Percentiles rank a stretch among this genome's conserved stretches.
Conservation (phyloP, 2,797 vertebrate genomes). For the Sebastes kiyomatsui region DNA sequence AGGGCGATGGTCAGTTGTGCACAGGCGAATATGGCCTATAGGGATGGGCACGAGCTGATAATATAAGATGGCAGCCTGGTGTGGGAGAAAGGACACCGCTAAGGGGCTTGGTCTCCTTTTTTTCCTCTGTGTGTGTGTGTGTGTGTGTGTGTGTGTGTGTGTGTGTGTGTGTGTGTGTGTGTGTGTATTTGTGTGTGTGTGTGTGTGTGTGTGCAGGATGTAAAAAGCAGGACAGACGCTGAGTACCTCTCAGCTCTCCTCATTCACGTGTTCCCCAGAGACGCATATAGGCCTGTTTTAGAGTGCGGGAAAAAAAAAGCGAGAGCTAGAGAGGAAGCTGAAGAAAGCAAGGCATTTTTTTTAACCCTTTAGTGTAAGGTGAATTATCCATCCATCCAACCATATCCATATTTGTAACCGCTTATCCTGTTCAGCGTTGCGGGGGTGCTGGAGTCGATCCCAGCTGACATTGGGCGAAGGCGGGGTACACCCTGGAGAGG, state of each 20-base stretch:
- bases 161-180: constrained; percentile 10
- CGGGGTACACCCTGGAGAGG: too few species aligned
- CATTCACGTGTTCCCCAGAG: constrained; percentile 67
- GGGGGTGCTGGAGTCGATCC: too few species aligned
- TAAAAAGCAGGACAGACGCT: constrained; percentile 64
- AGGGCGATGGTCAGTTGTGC: constrained; percentile 29
- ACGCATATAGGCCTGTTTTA: constrained; percentile 59
- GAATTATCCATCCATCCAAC: background rate
- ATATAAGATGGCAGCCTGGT: constrained; percentile 12
- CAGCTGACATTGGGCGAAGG: too few species aligned
- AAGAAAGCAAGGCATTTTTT: constrained; percentile 5
- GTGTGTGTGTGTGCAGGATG: constrained; percentile 21
- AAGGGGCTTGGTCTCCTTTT: constrained; percentile 18
- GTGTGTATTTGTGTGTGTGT: background rate
- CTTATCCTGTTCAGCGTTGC: too few species aligned
- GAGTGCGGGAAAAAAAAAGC: constrained; percentile 29
- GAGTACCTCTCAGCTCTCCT: constrained; percentile 66
- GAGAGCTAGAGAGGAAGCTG: constrained; percentile 15
- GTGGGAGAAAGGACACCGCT: constrained; percentile 19
- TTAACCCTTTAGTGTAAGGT: constrained; percentile 36
- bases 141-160: constrained; percentile 1
- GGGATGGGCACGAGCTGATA: constrained; percentile 14
- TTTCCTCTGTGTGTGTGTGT: constrained; percentile 10
- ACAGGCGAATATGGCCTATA: background rate
- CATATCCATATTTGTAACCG: too few species aligned